These are phyloP conservation scores for Amphiprion clarkii DNA, from an alignment of 2,797 vertebrate species.

Conservation along the genomic window DNA sequence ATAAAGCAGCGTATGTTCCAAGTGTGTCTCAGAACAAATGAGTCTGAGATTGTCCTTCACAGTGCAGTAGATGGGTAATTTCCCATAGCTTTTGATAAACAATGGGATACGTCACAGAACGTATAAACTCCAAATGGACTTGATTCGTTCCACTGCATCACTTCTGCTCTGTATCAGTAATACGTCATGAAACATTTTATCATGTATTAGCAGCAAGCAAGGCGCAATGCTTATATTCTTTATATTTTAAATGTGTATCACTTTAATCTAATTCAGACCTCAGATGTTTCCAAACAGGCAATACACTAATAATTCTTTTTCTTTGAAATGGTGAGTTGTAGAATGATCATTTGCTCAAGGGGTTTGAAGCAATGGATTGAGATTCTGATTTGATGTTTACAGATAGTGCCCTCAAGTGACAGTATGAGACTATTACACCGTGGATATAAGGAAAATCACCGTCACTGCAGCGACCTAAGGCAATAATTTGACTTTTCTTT, in stretches of 20 bases:
- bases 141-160: conserved; percentile 24
- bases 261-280: neutral
- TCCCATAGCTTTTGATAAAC: conserved; percentile 23
- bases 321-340: conserved; percentile 14
- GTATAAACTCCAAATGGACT: conserved; percentile 18
- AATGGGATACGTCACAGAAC: conserved; percentile 28
- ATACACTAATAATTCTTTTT: neutral
- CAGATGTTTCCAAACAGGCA: neutral
- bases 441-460: neutral
- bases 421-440: conserved; percentile 30
- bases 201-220: neutral
- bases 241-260: neutral
- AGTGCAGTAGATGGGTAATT: conserved; percentile 10
- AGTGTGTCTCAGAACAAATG: conserved; percentile 14
- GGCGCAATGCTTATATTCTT: neutral
- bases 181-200: neutral
- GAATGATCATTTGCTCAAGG: conserved; percentile 11
- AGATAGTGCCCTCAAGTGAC: conserved; percentile 59
- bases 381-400: conserved; percentile 23
- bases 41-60: conserved; percentile 33
- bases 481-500: neutral
- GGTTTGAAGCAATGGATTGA: neutral
- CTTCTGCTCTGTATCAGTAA: neutral
- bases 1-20: neutral
- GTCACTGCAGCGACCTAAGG: neutral